Percentiles rank a stretch among this genome's conserved stretches.
Evolutionary conservation across 2,888 invertebrate species (phyloP).

Genomic region (Cactoblastis cactorum): DNA sequence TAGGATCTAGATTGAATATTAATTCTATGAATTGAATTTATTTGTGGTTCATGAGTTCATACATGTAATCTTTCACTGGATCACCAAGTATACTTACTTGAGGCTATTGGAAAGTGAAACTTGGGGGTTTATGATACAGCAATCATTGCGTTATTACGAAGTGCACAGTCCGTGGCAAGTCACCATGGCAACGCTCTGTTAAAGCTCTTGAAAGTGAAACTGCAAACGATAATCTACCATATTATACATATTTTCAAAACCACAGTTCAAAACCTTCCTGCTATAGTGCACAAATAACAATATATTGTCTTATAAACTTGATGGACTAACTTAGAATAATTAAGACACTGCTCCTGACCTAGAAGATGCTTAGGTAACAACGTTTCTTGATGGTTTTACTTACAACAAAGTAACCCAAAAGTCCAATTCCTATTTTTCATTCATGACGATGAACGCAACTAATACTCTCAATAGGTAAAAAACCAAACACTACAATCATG

Average conservation of each 20-base stretch:
- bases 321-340: no score
- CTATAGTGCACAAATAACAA: no score
- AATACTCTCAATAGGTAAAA: not conserved
- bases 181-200: slow-evolving; percentile 59
- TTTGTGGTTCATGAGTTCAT: not conserved
- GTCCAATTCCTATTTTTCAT: not conserved
- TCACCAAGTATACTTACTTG: slow-evolving; percentile 1
- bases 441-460: not conserved
- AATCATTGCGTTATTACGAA: slow-evolving; percentile 47
- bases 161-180: slow-evolving; percentile 40
- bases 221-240: slow-evolving; percentile 36
- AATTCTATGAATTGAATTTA: not conserved
- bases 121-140: slow-evolving; percentile 34
- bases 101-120: slow-evolving; percentile 48
- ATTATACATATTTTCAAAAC: not conserved
- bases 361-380: no score
- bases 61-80: not conserved
- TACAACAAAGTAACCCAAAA: no score
- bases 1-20: no score
- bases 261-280: no score
- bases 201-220: slow-evolving; percentile 59
- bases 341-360: no score
- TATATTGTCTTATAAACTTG: no score
- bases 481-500: slow-evolving; percentile 14
- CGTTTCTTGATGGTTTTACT: no score